Conservation (phyloP, 2,113 vertebrate species). For the Crotalus viridis region DNA sequence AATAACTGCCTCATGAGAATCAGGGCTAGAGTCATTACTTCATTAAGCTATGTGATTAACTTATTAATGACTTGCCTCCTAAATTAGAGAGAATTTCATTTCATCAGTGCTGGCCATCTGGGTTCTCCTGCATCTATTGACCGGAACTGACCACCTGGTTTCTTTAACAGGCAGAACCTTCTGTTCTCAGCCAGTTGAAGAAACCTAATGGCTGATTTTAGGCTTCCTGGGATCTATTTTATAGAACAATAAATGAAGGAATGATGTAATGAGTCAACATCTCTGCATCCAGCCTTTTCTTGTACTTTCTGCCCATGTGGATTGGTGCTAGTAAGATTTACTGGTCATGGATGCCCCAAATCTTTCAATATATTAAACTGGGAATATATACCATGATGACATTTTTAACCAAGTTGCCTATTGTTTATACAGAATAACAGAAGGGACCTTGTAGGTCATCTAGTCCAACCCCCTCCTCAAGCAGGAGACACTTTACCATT, state of each 20-base stretch:
- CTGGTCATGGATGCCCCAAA: not conserved
- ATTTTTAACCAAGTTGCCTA: not conserved
- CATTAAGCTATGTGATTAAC: constrained; percentile 21
- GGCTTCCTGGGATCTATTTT: not conserved
- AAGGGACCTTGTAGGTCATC: no score
- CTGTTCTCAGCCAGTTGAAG: not conserved
- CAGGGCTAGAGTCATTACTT: not conserved
- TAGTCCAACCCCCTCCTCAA: no score
- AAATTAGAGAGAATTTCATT: constrained; percentile 20
- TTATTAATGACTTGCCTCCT: constrained; percentile 16
- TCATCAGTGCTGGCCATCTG: constrained; percentile 23
- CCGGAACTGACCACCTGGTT: not conserved
- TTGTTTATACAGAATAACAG: not conserved
- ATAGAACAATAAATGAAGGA: not conserved
- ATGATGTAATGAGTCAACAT: not conserved
- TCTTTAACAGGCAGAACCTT: not conserved
- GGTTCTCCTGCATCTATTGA: not conserved
- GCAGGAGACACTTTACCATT: no score
- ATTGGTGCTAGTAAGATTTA: not conserved
- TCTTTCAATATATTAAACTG: not conserved
- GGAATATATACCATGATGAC: not conserved
- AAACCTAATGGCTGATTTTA: not conserved
- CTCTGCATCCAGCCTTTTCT: not conserved
- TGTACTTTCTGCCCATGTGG: not conserved
- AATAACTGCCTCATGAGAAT: not conserved